These are phyloP conservation scores for Scolopax mira DNA, from an alignment of 2,113 vertebrate species.

Conservation along the genomic window DNA sequence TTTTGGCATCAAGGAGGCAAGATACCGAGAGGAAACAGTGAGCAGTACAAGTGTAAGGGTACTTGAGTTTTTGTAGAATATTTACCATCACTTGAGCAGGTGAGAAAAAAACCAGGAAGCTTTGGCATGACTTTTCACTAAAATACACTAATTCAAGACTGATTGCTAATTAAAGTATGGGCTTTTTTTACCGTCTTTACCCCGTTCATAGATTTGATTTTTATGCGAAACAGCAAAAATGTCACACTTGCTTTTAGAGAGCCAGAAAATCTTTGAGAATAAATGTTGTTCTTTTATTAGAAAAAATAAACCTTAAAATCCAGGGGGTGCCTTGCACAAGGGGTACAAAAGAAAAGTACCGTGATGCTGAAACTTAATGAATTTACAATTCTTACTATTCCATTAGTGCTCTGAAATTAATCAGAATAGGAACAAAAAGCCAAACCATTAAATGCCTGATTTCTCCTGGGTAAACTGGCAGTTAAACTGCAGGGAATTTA, in stretches of 20 bases:
- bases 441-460: conserved; percentile 28
- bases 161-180: background rate
- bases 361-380: background rate
- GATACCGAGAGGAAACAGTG: background rate
- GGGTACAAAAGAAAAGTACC: background rate
- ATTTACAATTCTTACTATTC: conserved; percentile 33
- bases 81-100: background rate
- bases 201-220: background rate
- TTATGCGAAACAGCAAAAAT: background rate
- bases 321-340: background rate
- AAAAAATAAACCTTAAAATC: background rate
- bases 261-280: background rate
- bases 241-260: background rate
- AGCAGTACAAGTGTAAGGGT: background rate
- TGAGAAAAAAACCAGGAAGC: background rate
- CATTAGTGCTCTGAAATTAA: conserved; percentile 10
- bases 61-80: background rate
- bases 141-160: background rate
- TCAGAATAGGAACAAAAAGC: conserved; percentile 21
- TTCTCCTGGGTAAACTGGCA: conserved; percentile 29
- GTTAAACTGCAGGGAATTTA: conserved; percentile 20
- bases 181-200: background rate
- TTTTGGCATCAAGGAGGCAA: background rate
- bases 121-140: background rate
- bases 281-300: background rate